A percentile compares a stretch with the other conserved stretches of the same genome.
Conservation (phyloP, 2,888 invertebrate species). For the Pharmacophagus antenor region DNA sequence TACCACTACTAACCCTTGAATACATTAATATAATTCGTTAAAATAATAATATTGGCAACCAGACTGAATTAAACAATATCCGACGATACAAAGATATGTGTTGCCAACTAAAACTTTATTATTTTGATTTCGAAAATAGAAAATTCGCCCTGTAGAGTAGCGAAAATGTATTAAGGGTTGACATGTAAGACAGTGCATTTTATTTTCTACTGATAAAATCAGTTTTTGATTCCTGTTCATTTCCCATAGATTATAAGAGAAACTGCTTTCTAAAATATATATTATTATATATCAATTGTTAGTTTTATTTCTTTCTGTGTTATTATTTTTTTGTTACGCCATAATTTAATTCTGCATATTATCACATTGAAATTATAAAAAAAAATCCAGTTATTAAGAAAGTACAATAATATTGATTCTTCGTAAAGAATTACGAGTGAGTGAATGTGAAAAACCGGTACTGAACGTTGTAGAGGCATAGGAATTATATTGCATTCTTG, state of each 20-base stretch:
- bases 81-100: background rate
- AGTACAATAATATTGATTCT: too few relatives aligned
- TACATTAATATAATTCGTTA: background rate
- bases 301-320: conserved; percentile 10
- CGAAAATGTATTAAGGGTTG: background rate
- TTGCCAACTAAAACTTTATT: background rate
- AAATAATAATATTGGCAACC: background rate
- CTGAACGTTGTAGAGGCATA: too few relatives aligned
- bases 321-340: background rate
- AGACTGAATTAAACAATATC: conserved; percentile 12
- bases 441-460: too few relatives aligned
- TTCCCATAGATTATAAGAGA: conserved; percentile 22
- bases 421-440: too few relatives aligned
- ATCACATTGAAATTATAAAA: too few relatives aligned
- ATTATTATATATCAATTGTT: background rate
- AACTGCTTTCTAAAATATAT: conserved; percentile 7
- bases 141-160: background rate
- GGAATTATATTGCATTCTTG: too few relatives aligned
- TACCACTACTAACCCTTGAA: background rate
- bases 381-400: too few relatives aligned
- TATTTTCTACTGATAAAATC: conserved; percentile 17
- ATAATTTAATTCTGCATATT: background rate
- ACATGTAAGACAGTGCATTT: conserved; percentile 2
- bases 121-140: background rate
- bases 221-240: conserved; percentile 10